These are phyloP conservation scores for Spinus pinus DNA, from an alignment of 2,797 vertebrate species.

Conservation along the genomic window DNA sequence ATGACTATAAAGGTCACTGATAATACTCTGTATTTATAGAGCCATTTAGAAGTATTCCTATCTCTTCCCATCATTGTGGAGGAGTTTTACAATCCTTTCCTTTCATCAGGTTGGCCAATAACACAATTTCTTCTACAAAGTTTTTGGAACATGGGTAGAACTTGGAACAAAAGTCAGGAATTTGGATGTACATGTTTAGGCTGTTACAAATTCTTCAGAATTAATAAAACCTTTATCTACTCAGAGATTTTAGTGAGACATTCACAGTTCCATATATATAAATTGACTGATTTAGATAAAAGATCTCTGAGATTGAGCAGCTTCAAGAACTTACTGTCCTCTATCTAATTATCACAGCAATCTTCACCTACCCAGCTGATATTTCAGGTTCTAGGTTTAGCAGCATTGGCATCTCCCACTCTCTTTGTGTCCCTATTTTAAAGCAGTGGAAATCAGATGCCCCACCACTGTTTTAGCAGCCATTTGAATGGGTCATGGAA, in stretches of 20 bases:
- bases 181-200: background rate
- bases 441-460: background rate
- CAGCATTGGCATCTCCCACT: background rate
- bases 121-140: background rate
- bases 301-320: background rate
- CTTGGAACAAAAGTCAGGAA: background rate
- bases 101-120: background rate
- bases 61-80: background rate
- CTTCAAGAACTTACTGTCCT: background rate
- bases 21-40: background rate
- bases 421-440: background rate
- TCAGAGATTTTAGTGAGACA: background rate
- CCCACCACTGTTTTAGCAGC: background rate
- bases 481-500: background rate
- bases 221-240: background rate
- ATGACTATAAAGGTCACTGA: background rate
- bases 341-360: background rate
- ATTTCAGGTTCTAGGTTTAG: background rate
- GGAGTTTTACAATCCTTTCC: background rate
- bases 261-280: background rate
- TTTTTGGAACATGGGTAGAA: background rate
- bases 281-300: background rate
- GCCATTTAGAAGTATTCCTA: background rate
- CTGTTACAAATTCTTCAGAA: background rate
- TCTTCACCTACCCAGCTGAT: background rate